Evolutionary conservation across 2,888 invertebrate species (phyloP).

Genomic region (Cybosia mesomella): DNA sequence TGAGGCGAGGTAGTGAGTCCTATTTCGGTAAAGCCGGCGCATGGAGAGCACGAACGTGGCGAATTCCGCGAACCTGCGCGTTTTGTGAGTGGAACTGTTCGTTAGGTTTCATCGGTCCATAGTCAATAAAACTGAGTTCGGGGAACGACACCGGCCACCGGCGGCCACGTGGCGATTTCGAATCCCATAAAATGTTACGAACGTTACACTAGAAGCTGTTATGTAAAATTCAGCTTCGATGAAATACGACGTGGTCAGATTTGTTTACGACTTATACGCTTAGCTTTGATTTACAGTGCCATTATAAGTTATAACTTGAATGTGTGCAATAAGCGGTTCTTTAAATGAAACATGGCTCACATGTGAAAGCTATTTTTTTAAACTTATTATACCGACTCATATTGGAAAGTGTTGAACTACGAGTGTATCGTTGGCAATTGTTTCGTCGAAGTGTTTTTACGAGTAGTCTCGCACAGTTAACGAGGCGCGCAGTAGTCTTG

Average conservation of each 20-base stretch:
- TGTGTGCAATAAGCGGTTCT: slow-evolving; percentile 51
- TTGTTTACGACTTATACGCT: slow-evolving; percentile 54
- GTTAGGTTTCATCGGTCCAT: slow-evolving; percentile 82
- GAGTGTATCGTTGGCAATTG: slow-evolving; percentile 63
- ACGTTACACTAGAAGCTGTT: slow-evolving; percentile 55
- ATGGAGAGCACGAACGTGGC: slow-evolving; percentile 40
- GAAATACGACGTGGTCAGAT: slow-evolving; percentile 57
- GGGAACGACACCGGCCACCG: slow-evolving; percentile 73
- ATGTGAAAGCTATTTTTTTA: slow-evolving; percentile 36
- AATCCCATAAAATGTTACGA: slow-evolving; percentile 69
- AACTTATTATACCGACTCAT: slow-evolving; percentile 23
- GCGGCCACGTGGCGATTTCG: slow-evolving; percentile 68
- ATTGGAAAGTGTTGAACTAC: slow-evolving; percentile 49
- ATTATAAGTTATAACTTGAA: slow-evolving; percentile 50
- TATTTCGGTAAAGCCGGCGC: slow-evolving; percentile 46
- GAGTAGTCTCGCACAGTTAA: slow-evolving; percentile 75
- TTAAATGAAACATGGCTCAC: slow-evolving; percentile 49
- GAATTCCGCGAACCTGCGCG: slow-evolving; percentile 67
- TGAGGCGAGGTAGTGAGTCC: slow-evolving; percentile 44
- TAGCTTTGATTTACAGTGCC: slow-evolving; percentile 52
- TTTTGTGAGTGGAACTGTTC: slow-evolving; percentile 69
- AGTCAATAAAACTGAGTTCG: slow-evolving; percentile 81
- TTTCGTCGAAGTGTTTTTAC: slow-evolving; percentile 82
- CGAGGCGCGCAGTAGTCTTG: slow-evolving; percentile 72
- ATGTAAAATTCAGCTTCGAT: slow-evolving; percentile 53